These are phyloP conservation scores for Arvicanthis niloticus DNA, from an alignment of 2,113 vertebrate species.

Conservation along the genomic window DNA sequence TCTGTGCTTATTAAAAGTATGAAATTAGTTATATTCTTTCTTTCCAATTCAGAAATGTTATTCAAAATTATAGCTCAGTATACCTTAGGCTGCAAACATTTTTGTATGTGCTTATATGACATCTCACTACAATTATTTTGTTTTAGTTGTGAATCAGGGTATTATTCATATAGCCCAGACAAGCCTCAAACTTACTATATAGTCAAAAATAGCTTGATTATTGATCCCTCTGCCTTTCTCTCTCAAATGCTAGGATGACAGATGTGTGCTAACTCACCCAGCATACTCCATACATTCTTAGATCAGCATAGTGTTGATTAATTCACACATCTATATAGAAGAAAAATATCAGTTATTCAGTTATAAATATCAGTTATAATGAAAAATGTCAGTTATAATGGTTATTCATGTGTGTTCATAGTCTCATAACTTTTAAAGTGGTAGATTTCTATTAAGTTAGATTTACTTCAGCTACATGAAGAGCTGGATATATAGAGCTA, in stretches of 20 bases:
- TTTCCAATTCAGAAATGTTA: not conserved
- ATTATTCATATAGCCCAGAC: no score
- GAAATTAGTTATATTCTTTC: not conserved
- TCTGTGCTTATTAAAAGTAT: not conserved
- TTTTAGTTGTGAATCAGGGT: not conserved
- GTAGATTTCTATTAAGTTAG: not conserved
- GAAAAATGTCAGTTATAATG: no score
- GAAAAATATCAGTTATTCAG: not conserved
- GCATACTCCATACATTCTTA: not conserved
- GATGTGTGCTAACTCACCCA: no score
- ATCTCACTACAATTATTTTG: not conserved
- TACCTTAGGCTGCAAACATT: not conserved
- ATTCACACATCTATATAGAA: not conserved
- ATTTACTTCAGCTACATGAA: not conserved
- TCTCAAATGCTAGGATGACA: not conserved
- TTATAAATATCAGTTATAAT: no score
- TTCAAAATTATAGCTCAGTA: not conserved
- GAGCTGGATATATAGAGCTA: not conserved
- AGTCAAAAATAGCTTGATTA: not conserved
- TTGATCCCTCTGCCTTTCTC: no score
- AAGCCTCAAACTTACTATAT: not conserved
- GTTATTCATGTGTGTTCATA: not conserved
- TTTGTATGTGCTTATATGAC: not conserved
- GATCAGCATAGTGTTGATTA: not conserved
- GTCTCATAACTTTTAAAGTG: not conserved